phyloP scores from a whole-genome alignment of 2,888 invertebrate species.

The Cerceris rybyensis region DNA sequence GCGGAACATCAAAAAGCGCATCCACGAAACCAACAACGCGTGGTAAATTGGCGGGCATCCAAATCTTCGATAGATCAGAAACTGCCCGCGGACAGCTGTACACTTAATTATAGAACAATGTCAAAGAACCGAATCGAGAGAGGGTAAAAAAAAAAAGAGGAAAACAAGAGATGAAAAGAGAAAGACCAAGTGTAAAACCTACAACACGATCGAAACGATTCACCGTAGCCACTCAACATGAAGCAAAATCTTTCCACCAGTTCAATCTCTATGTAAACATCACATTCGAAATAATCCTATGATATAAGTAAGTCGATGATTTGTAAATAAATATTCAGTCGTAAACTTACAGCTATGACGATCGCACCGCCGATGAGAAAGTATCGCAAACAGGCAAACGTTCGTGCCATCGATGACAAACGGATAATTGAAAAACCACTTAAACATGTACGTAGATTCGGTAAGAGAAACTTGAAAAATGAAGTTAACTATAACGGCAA shows the following conservation, averaged over 20 bases:
- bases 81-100: conserved; percentile 23
- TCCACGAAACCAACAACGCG: conserved; percentile 11
- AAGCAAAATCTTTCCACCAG: too few relatives aligned
- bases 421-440: conserved; percentile 20
- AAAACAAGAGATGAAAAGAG: too few relatives aligned
- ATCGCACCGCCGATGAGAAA: conserved; percentile 70
- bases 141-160: conserved; percentile 6
- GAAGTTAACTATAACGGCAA: conserved; percentile 1
- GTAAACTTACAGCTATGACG: conserved; percentile 72
- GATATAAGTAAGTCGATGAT: neutral
- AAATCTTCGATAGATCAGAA: conserved; percentile 35
- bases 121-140: conserved; percentile 3
- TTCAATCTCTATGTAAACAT: neutral
- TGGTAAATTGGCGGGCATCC: conserved; percentile 39
- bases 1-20: neutral
- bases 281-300: neutral
- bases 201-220: too few relatives aligned
- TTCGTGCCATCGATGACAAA: conserved; percentile 64
- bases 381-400: conserved; percentile 70
- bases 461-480: conserved; percentile 6
- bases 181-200: too few relatives aligned
- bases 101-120: conserved; percentile 51
- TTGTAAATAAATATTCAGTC: conserved; percentile 16
- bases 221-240: too few relatives aligned
- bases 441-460: conserved; percentile 11